Conservation (phyloP, 2,888 invertebrate genomes). For the Drosophila pegasa region DNA sequence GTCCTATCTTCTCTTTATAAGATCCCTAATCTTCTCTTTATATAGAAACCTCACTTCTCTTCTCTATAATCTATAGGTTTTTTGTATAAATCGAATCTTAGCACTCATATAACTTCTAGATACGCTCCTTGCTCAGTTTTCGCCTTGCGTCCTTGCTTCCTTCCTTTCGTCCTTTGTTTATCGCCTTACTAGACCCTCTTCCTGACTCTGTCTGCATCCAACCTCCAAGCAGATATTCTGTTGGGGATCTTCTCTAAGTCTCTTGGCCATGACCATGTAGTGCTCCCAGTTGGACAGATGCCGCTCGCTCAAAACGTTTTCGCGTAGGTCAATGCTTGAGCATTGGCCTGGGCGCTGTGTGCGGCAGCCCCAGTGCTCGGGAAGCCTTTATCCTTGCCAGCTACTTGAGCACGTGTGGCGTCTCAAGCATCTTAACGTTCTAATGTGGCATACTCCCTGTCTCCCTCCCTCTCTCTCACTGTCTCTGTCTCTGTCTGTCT, state of each 20-base stretch:
- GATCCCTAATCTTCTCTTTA: too few relatives aligned
- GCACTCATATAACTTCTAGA: too few relatives aligned
- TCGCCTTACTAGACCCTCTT: too few relatives aligned
- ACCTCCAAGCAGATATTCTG: neutral
- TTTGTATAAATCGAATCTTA: too few relatives aligned
- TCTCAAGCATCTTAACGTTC: slow-evolving; percentile 61
- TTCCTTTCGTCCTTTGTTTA: too few relatives aligned
- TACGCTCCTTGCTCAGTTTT: too few relatives aligned
- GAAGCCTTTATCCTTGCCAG: slow-evolving; percentile 28
- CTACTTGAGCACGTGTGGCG: slow-evolving; percentile 76
- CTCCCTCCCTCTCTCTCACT: slow-evolving; percentile 15
- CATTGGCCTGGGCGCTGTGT: neutral
- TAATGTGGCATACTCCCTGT: slow-evolving; percentile 46
- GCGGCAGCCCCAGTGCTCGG: neutral
- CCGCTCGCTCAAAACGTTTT: neutral
- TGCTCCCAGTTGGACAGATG: neutral
- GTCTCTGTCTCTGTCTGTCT: slow-evolving; percentile 9
- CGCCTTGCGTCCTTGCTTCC: too few relatives aligned
- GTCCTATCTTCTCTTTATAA: too few relatives aligned
- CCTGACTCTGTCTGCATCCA: neutral
- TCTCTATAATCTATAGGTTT: too few relatives aligned
- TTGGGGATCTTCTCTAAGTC: neutral
- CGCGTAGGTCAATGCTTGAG: slow-evolving; percentile 41
- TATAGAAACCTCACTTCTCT: too few relatives aligned
- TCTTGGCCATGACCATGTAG: neutral